A percentile compares a stretch with the other conserved stretches of the same genome.
Evolutionary conservation across 1,140 invertebrate genomes (phyloP).

Genomic region (Drosophila pseudoananassae): DNA sequence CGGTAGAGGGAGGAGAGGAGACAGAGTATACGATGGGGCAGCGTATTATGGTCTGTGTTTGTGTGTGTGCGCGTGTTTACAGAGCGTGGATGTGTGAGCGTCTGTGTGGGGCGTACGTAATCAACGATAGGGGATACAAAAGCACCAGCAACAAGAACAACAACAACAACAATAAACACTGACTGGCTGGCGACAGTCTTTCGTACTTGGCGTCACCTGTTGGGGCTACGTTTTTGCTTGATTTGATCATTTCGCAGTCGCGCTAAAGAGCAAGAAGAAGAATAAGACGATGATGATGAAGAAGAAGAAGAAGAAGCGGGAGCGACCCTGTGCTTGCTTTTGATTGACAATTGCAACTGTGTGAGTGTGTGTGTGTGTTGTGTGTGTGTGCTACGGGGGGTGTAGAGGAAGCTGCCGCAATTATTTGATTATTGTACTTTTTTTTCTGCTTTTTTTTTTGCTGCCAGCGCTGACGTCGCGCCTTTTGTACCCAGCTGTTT

Average conservation of each 20-base stretch:
- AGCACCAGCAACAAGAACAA: not conserved
- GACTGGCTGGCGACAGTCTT: constrained; percentile 65
- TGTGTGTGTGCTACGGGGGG: constrained; percentile 17
- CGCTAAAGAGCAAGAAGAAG: constrained; percentile 15
- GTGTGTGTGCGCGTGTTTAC: constrained; percentile 66
- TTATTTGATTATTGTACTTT: constrained; percentile 76
- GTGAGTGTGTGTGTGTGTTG: constrained; percentile 37
- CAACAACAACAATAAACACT: constrained; percentile 33
- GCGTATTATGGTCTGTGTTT: constrained; percentile 3
- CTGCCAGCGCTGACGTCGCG: constrained; percentile 39
- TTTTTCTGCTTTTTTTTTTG: constrained; percentile 42
- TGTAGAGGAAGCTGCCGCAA: constrained; percentile 44
- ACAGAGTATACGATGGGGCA: constrained; percentile 12
- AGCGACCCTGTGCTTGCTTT: constrained; percentile 75
- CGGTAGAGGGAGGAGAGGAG: not conserved
- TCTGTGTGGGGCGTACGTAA: constrained; percentile 61
- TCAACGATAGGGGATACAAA: constrained; percentile 61
- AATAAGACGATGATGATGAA: constrained; percentile 26
- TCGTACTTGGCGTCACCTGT: constrained; percentile 74
- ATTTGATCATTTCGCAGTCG: constrained; percentile 76
- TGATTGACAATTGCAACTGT: constrained; percentile 78
- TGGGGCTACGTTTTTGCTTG: constrained; percentile 65
- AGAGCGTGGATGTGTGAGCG: constrained; percentile 27
- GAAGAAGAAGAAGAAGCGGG: constrained; percentile 24
- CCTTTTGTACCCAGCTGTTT: constrained; percentile 15